These are phyloP conservation scores for Dicaeum eximium DNA, from an alignment of 2,113 vertebrate genomes.

Conservation along the genomic window DNA sequence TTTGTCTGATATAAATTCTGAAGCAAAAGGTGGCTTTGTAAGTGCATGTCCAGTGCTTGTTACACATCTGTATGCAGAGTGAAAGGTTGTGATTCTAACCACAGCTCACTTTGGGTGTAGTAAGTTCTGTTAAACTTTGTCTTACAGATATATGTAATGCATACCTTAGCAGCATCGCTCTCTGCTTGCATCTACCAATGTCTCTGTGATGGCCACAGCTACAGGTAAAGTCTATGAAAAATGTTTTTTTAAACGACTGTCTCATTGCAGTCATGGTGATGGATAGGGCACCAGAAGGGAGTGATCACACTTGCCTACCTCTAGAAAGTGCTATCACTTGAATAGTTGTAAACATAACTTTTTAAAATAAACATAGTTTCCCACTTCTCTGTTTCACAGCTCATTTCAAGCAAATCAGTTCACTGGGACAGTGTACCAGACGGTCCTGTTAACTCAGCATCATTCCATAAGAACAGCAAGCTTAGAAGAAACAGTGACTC, in stretches of 20 bases:
- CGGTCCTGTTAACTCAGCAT: slow-evolving; percentile 83
- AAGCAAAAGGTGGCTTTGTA: background rate
- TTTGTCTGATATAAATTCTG: background rate
- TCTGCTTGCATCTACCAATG: slow-evolving; percentile 98
- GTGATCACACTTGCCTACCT: background rate
- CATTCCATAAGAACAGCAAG: slow-evolving; percentile 79
- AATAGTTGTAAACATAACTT: background rate
- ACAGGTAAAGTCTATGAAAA: slow-evolving; percentile 78
- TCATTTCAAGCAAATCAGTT: slow-evolving; percentile 88
- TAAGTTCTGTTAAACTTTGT: background rate
- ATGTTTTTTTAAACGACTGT: background rate
- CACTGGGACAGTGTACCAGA: slow-evolving; percentile 93
- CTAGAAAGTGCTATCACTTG: background rate
- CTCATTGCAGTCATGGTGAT: background rate
- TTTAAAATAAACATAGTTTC: background rate
- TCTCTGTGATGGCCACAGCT: slow-evolving; percentile 91
- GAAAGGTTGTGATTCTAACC: background rate
- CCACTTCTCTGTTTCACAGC: slow-evolving; percentile 61
- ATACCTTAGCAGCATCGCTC: slow-evolving; percentile 93
- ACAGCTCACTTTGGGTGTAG: background rate
- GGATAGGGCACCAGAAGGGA: background rate
- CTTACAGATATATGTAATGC: slow-evolving; percentile 91
- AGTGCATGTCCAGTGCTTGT: background rate
- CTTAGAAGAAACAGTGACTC: slow-evolving; percentile 86
- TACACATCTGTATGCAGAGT: background rate